These are phyloP conservation scores for Ovis canadensis DNA, from an alignment of 2,113 vertebrate genomes.

Conservation along the genomic window DNA sequence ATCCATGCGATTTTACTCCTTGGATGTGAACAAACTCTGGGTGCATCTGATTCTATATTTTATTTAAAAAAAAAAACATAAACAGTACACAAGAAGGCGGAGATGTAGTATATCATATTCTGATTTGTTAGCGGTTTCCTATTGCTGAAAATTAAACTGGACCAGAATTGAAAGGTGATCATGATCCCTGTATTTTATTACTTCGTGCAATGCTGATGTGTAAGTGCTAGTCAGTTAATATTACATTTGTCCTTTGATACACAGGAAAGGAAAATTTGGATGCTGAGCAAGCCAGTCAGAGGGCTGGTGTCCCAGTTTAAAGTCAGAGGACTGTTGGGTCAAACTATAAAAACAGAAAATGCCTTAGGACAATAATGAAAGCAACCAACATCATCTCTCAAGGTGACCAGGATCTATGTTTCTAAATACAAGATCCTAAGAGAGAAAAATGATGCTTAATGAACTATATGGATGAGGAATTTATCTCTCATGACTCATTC, in stretches of 20 bases:
- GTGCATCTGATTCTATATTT: neutral
- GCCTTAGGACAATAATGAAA: slow-evolving; percentile 61
- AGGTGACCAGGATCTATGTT: slow-evolving; percentile 50
- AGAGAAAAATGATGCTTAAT: neutral
- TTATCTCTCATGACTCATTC: slow-evolving; percentile 41
- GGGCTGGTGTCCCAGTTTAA: slow-evolving; percentile 59
- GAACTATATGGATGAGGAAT: neutral
- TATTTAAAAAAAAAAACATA: neutral
- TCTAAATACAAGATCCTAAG: slow-evolving; percentile 48
- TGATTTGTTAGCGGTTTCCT: neutral
- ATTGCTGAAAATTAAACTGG: neutral
- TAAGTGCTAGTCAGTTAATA: slow-evolving; percentile 31
- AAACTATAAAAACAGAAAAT: slow-evolving; percentile 63
- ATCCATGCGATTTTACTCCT: neutral
- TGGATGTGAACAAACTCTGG: neutral
- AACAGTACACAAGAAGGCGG: neutral
- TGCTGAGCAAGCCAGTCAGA: slow-evolving; percentile 44
- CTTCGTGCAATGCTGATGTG: neutral
- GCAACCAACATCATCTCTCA: slow-evolving; percentile 47
- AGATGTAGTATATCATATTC: neutral
- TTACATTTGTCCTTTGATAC: slow-evolving; percentile 16
- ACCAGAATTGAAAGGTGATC: neutral
- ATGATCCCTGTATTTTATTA: neutral
- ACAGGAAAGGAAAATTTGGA: slow-evolving; percentile 32
- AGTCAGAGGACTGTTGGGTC: slow-evolving; percentile 50